A percentile compares a stretch with the other conserved stretches of the same genome.
phyloP scores from a whole-genome alignment of 2,888 invertebrate species.

The Dicycla oo region DNA sequence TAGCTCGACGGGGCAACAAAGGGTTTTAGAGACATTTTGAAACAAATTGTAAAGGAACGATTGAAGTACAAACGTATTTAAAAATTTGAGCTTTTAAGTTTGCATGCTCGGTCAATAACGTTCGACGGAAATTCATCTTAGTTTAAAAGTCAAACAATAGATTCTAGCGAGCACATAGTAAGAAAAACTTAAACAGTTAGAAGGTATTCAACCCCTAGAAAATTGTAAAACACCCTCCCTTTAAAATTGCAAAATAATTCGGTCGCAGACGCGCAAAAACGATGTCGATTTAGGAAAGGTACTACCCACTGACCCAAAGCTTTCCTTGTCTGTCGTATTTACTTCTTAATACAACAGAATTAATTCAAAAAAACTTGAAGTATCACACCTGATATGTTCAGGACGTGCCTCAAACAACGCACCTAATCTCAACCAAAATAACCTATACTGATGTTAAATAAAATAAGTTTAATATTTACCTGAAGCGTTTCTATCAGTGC shows the following conservation, averaged over 20 bases:
- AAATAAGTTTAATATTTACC: constrained; percentile 68
- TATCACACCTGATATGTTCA: constrained; percentile 14
- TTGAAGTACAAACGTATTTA: neutral
- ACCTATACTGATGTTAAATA: constrained; percentile 11
- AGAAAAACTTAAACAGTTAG: neutral
- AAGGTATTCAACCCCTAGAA: neutral
- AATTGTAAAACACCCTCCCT: constrained; percentile 11
- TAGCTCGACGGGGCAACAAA: constrained; percentile 52
- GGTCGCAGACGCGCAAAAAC: constrained; percentile 52
- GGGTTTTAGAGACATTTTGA: constrained; percentile 14
- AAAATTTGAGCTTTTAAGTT: constrained; percentile 7
- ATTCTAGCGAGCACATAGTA: too few relatives aligned
- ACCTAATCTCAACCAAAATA: constrained; percentile 24
- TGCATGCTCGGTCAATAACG: neutral
- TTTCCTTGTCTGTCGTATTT: neutral
- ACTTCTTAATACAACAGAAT: neutral
- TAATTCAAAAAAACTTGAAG: neutral
- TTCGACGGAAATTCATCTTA: too few relatives aligned
- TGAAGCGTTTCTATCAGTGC: constrained; percentile 79
- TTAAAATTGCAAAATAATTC: constrained; percentile 17
- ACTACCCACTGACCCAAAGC: neutral
- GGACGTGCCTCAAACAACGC: constrained; percentile 25
- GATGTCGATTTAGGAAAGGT: constrained; percentile 14
- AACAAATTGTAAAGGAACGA: neutral
- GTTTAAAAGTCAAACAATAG: too few relatives aligned